Evolutionary conservation across 1,140 invertebrate genomes (phyloP), one percentile per base, ranked within the genome.

Genomic region (Drosophila tsacasi): DNA sequence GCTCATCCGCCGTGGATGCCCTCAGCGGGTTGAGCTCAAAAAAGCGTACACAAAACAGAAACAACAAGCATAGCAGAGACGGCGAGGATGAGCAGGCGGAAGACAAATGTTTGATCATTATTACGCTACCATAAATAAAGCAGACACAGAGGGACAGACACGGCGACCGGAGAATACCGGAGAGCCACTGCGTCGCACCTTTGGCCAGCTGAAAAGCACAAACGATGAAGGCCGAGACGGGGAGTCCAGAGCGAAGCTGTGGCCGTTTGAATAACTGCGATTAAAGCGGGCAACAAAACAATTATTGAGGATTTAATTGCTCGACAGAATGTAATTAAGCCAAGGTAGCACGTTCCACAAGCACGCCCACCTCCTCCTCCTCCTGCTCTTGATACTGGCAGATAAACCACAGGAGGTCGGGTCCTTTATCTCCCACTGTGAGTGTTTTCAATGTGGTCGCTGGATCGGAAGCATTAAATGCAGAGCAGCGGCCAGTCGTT

Each of bases 301-400:
- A 89, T 89, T 89, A 89, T 89, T 89, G 84, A 89, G 84, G 85
- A 81, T 89, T 89, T 89, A 89, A 89, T 90, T 89, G 81, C 84
- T 90, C 75, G 81, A 90, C 84, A 84, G 80, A 89, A 90, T 90
- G 85, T 90, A 89, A 89, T 89, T 89, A 89, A 89, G 84, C 79
- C 62, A 89, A 90, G 85, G 78, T 85, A 89, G 81, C 81, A 89
- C 85, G 84, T 83, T 52, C 65, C 39, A 61, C 49, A 55, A 46
- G 17, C 23, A 54, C 15, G 10, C 10, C 37, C 21, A 23, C 32
- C 27, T 55, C 21, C 60, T 32, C n/a, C 54, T 32, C 54, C 60
- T 32, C 50, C 15, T 1, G 54, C 21, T n/a, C 55, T 37, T 71
- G 61, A 46, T 42, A 15, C 61, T 42, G n/a, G 54, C 49, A 78